Base-by-base conservation (phyloP, 2,113 vertebrate genomes). In the Malurus cyaneus region DNA sequence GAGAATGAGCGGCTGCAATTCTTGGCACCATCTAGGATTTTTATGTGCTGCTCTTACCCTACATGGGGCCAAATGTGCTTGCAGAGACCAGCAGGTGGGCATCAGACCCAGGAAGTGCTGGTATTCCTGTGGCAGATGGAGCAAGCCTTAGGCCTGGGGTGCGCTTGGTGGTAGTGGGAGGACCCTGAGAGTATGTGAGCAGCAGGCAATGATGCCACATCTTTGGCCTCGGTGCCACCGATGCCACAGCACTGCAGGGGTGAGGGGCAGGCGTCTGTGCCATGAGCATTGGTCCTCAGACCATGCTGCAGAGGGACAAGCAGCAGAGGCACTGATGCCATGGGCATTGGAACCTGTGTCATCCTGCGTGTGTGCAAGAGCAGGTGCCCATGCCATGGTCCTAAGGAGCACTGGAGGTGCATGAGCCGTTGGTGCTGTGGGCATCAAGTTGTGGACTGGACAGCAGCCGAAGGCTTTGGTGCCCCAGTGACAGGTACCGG, bases 211-310 rank as follows among this genome's bases (percentile, higher is more conserved):
- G 47, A 4, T 59, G 47, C 29, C 52, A 12, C 1, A 0, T 42
- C 47, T 70, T 36, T 59, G 62, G 39, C 34, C 54, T 49, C 11
- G 3, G 44, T 36, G 41, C 18, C 26, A 17, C n/a, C 1, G 0
- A 2, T 21, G 46, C 61, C 25, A 29, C 62, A 42, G 71, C 44
- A 29, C 42, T 61, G 64, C 2, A 5, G 14, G 24, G 34, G 8
- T 34, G 42, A 39, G 72, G 49, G 47, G 44, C 72, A 41, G 71
- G 21, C 2, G 0, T 41, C 46, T 18, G 1, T 42, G 19, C 80
- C 13, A 2, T 10, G 9, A 23, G 11, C 0, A 0, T 12, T 83
- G 59, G 46, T 60, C 76, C 36, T 65, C 0, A 1, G 69, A 62
- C 47, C 21, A 5, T 1, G 0, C 12, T 74, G n/a, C 66, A 28